Percentiles rank a stretch among this genome's conserved stretches.
These are phyloP conservation scores for human (Homo sapiens) DNA, from an alignment of 2,113 vertebrate species.

Conservation along the genomic window DNA sequence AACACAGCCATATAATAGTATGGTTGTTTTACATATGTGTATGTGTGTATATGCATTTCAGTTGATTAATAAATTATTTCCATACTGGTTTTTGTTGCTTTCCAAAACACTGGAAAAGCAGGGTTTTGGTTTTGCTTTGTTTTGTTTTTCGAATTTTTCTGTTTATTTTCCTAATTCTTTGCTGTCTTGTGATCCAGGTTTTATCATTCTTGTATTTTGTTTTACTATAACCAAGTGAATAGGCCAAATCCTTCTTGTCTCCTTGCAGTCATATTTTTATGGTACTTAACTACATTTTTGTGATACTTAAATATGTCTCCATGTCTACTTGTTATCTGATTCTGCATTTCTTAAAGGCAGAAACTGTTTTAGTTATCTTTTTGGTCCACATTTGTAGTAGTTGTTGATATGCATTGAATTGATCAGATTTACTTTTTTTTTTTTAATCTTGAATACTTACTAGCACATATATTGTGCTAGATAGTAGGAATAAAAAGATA, in stretches of 20 bases:
- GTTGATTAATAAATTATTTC: slow-evolving; percentile 31
- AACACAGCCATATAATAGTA: background rate
- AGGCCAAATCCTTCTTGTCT: background rate
- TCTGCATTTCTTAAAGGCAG: slow-evolving; percentile 2
- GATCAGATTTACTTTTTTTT: background rate
- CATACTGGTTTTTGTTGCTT: slow-evolving; percentile 15
- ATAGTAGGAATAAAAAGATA: background rate
- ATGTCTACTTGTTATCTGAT: background rate
- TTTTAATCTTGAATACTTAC: background rate
- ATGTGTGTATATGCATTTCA: background rate
- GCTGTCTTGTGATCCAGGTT: background rate
- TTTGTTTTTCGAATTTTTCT: background rate
- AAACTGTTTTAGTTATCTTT: slow-evolving; percentile 29
- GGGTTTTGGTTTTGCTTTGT: background rate
- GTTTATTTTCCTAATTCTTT: background rate
- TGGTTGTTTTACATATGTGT: background rate
- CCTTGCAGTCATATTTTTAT: background rate
- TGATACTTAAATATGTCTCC: background rate
- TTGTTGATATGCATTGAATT: background rate
- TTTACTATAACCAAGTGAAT: background rate
- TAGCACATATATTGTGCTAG: background rate
- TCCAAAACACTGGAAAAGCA: background rate
- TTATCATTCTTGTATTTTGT: slow-evolving; percentile 30
- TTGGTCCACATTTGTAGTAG: background rate
- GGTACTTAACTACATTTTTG: slow-evolving; percentile 14